These are phyloP conservation scores for Argyresthia goedartella DNA, from an alignment of 2,888 invertebrate genomes.

Conservation along the genomic window DNA sequence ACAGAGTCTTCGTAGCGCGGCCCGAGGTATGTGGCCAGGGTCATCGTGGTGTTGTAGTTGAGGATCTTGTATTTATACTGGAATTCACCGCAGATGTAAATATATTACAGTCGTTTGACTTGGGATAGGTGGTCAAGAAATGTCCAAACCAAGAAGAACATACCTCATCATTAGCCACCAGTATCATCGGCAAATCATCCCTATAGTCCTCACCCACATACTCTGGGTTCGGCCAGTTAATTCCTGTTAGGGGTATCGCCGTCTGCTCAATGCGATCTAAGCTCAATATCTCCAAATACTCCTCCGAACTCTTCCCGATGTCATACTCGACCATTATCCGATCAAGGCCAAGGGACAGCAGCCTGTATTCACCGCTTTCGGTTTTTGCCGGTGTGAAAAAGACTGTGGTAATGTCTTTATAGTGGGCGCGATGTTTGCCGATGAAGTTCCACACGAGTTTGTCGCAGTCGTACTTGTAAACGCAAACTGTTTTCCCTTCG, in stretches of 20 bases:
- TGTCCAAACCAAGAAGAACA: no score
- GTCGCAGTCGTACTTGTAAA: conserved; percentile 49
- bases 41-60: conserved; percentile 74
- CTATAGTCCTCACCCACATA: conserved; percentile 24
- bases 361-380: conserved; percentile 37
- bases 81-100: no score
- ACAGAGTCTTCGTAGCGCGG: conserved; percentile 78
- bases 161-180: conserved; percentile 75
- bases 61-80: conserved; percentile 79
- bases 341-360: conserved; percentile 29
- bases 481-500: conserved; percentile 54
- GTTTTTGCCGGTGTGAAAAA: conserved; percentile 61
- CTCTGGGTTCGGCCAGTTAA: conserved; percentile 32
- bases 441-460: conserved; percentile 58
- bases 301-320: conserved; percentile 49
- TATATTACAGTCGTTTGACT: no score
- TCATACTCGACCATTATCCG: conserved; percentile 70
- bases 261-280: conserved; percentile 74
- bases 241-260: conserved; percentile 67
- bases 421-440: conserved; percentile 75
- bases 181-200: conserved; percentile 45
- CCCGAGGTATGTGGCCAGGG: conserved; percentile 75
- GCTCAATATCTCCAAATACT: conserved; percentile 46
- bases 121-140: no score
- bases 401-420: conserved; percentile 65